Percentiles rank a stretch among this genome's conserved stretches.
Evolutionary conservation across 2,888 invertebrate genomes (phyloP).

Genomic region (Conops quadrifasciatus): DNA sequence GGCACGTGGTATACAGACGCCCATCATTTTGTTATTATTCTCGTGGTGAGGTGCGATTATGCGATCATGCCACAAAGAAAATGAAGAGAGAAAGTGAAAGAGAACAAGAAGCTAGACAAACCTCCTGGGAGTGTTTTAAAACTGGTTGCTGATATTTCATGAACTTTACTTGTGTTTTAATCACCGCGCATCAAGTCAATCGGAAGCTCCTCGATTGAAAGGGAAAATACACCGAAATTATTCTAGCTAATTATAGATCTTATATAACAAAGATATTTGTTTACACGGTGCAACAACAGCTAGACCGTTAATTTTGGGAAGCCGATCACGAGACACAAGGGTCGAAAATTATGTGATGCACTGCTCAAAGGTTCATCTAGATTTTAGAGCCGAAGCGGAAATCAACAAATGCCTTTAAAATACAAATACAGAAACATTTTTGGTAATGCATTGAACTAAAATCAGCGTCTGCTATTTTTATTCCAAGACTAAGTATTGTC

Average conservation of each 20-base stretch:
- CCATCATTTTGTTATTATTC: not conserved
- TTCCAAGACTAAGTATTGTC: constrained; percentile 32
- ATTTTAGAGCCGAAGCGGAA: not conserved
- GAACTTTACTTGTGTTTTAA: too few species aligned
- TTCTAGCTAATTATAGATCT: too few species aligned
- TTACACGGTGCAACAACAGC: too few species aligned
- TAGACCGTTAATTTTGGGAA: not conserved
- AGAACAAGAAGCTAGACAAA: not conserved
- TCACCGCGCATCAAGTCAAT: too few species aligned
- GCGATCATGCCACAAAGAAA: not conserved
- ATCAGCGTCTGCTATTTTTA: constrained; percentile 31
- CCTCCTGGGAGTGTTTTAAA: too few species aligned
- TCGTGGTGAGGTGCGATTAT: not conserved
- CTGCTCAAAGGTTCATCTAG: not conserved
- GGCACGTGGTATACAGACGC: not conserved
- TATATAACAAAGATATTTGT: too few species aligned
- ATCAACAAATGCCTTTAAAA: constrained; percentile 5
- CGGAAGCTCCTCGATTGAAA: too few species aligned
- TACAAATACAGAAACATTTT: constrained; percentile 13
- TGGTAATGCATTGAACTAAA: constrained; percentile 4
- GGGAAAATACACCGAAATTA: too few species aligned
- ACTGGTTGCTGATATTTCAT: too few species aligned
- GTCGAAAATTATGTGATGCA: not conserved
- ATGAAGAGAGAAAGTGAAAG: not conserved
- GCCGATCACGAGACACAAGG: not conserved